Percentiles rank a stretch among this genome's conserved stretches.
Conservation (phyloP, 2,888 invertebrate species). For the Argyresthia albistria region DNA sequence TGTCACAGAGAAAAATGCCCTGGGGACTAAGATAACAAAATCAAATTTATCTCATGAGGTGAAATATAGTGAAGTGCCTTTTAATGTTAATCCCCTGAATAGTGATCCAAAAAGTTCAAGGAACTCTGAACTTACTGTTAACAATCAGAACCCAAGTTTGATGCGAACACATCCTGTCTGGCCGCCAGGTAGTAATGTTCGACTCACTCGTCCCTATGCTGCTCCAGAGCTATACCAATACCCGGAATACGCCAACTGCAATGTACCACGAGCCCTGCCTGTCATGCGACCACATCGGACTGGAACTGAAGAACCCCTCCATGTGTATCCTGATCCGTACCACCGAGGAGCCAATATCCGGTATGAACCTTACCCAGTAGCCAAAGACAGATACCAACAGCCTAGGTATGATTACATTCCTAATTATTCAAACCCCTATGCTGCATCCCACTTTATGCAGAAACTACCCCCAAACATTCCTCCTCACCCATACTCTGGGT, state of each 20-base stretch:
- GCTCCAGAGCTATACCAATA: slow-evolving; percentile 51
- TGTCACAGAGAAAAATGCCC: slow-evolving; percentile 27
- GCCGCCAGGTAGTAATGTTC: slow-evolving; percentile 33
- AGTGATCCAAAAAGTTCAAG: slow-evolving; percentile 52
- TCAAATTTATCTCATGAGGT: slow-evolving; percentile 39
- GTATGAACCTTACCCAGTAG: slow-evolving; percentile 53
- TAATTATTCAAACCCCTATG: slow-evolving; percentile 47
- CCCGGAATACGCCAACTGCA: slow-evolving; percentile 46
- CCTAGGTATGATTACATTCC: slow-evolving; percentile 60
- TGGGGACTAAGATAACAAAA: slow-evolving; percentile 31
- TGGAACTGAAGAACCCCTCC: slow-evolving; percentile 40
- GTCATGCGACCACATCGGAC: slow-evolving; percentile 36
- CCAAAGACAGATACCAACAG: slow-evolving; percentile 52
- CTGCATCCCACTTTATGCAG: slow-evolving; percentile 22
- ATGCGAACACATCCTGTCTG: slow-evolving; percentile 38
- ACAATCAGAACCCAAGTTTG: slow-evolving; percentile 36
- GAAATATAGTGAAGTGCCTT: slow-evolving; percentile 68
- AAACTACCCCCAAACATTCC: slow-evolving; percentile 28
- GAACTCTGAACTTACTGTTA: slow-evolving; percentile 41
- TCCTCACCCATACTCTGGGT: slow-evolving; percentile 41
- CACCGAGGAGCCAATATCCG: slow-evolving; percentile 49
- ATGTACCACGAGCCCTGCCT: slow-evolving; percentile 38
- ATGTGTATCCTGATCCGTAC: slow-evolving; percentile 42
- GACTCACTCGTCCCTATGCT: slow-evolving; percentile 38
- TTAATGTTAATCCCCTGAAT: slow-evolving; percentile 41